Evolutionary conservation across 1,140 invertebrate genomes (phyloP).

Genomic region (Mizuhopecten yessoensis): DNA sequence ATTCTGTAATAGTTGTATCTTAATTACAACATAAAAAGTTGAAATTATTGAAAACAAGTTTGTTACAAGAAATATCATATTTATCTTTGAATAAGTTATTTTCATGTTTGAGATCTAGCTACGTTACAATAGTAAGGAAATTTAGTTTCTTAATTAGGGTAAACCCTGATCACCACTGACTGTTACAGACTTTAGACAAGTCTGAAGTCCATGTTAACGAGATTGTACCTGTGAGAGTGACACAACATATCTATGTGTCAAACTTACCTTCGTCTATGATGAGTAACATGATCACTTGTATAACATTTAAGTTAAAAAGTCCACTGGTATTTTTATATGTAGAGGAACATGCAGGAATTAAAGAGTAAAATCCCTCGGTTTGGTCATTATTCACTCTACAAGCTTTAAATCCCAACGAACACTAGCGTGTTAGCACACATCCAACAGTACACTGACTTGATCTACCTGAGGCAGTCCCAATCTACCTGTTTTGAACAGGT

Average conservation of each 20-base stretch:
- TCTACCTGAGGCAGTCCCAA: neutral
- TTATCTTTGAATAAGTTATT: neutral
- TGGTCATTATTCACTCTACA: neutral
- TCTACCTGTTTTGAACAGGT: constrained; percentile 25
- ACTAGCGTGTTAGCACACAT: neutral
- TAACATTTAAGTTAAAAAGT: neutral
- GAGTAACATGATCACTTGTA: constrained; percentile 5
- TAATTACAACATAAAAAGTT: too few species aligned
- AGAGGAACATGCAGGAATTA: neutral
- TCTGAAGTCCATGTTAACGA: neutral
- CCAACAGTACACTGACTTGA: neutral
- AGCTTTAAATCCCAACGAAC: neutral
- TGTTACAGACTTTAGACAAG: neutral
- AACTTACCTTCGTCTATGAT: constrained; percentile 17
- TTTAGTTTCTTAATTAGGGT: neutral
- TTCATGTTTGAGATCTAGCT: neutral
- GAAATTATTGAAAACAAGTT: too few species aligned
- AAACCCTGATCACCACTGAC: neutral
- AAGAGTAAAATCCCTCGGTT: neutral
- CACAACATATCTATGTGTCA: neutral
- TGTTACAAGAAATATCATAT: too few species aligned
- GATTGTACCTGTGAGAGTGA: neutral
- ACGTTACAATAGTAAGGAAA: neutral
- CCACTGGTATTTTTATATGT: neutral
- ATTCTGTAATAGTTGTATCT: too few species aligned